Conservation (phyloP, 2,888 invertebrate species). For the Tineola bisselliella region DNA sequence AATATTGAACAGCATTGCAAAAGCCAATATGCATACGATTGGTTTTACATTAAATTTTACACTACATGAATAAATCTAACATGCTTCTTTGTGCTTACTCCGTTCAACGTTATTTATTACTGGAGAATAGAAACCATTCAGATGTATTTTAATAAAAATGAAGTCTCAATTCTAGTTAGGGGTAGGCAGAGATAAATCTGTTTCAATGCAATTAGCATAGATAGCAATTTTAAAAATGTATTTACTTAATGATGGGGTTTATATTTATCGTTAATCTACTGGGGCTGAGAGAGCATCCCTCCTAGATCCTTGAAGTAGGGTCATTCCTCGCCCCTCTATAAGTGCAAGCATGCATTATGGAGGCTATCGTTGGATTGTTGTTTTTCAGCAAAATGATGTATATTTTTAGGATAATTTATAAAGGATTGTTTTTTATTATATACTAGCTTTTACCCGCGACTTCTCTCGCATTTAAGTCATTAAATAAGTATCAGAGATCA, state of each 20-base stretch:
- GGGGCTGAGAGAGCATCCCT: background rate
- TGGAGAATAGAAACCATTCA: no score
- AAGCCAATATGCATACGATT: conserved; percentile 4
- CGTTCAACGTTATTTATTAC: background rate
- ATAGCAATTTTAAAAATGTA: no score
- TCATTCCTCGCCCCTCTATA: conserved; percentile 22
- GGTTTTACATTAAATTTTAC: conserved; percentile 11
- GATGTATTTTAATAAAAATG: no score
- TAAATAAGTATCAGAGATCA: no score
- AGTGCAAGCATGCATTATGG: conserved; percentile 54
- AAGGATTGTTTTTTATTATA: no score
- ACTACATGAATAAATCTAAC: conserved; percentile 3
- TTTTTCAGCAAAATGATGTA: no score
- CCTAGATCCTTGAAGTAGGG: background rate
- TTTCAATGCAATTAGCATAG: no score
- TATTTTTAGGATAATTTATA: no score
- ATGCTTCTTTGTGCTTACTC: background rate
- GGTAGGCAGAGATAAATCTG: no score
- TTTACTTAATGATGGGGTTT: background rate
- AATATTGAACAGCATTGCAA: conserved; percentile 4
- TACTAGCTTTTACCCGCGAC: no score
- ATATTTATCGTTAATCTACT: background rate
- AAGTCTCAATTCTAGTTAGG: no score
- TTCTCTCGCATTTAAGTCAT: no score
- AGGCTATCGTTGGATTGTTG: background rate